phyloP scores from a whole-genome alignment of 2,888 invertebrate species.

The Thymelicus sylvestris region DNA sequence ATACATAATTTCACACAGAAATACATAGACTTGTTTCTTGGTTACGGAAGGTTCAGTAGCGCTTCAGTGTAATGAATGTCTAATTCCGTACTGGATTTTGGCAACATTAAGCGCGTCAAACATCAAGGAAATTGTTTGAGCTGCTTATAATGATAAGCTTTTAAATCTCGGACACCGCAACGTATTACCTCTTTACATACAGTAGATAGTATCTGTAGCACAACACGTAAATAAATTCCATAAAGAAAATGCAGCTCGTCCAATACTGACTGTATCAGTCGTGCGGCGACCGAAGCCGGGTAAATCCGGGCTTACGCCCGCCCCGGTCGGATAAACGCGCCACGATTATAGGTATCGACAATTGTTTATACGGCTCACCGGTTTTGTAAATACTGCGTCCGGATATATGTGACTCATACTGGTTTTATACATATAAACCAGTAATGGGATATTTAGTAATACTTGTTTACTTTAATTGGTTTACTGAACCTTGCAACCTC shows the following conservation, averaged over 20 bases:
- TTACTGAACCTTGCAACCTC: too few relatives aligned
- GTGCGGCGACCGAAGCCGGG: constrained; percentile 55
- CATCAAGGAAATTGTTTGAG: too few relatives aligned
- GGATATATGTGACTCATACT: not conserved
- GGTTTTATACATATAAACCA: not conserved
- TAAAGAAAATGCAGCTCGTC: constrained; percentile 46
- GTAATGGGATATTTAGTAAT: not conserved
- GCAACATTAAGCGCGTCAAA: too few relatives aligned
- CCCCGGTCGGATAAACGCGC: constrained; percentile 46
- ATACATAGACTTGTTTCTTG: too few relatives aligned
- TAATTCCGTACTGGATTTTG: too few relatives aligned
- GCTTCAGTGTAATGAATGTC: too few relatives aligned
- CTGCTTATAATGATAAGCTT: too few relatives aligned
- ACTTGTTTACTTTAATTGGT: too few relatives aligned
- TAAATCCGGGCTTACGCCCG: constrained; percentile 60
- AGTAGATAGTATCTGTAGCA: not conserved
- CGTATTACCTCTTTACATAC: too few relatives aligned
- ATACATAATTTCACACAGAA: too few relatives aligned
- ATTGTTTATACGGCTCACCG: constrained; percentile 42
- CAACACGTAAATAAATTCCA: constrained; percentile 36
- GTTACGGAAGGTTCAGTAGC: too few relatives aligned
- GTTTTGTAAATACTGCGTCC: constrained; percentile 32
- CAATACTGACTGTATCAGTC: constrained; percentile 51
- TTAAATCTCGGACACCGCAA: too few relatives aligned
- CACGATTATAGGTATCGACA: constrained; percentile 45